Conservation (phyloP, 2,113 vertebrate genomes). For the Melanerpes aurifrons region DNA sequence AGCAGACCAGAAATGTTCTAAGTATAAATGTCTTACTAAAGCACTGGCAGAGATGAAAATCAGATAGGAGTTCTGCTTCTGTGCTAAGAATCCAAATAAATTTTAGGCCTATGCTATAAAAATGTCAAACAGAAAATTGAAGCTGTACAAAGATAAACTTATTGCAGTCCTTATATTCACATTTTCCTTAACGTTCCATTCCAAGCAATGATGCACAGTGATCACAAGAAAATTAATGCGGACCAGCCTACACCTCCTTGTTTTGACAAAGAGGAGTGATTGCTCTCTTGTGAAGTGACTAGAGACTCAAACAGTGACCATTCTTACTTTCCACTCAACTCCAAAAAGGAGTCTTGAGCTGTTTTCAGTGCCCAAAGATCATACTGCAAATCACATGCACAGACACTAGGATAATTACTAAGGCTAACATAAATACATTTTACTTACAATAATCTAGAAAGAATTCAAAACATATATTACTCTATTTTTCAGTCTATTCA, state of each 20-base stretch:
- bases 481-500: background rate
- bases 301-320: background rate
- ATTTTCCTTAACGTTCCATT: background rate
- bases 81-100: slow-evolving; percentile 25
- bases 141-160: background rate
- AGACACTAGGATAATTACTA: background rate
- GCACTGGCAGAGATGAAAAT: background rate
- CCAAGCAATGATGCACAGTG: background rate
- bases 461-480: background rate
- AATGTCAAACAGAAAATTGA: background rate
- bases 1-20: background rate
- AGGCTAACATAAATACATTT: background rate
- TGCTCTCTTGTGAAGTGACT: background rate
- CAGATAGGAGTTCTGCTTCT: background rate
- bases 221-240: background rate
- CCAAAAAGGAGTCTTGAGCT: background rate
- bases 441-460: background rate
- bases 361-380: background rate
- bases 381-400: background rate
- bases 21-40: slow-evolving; percentile 4
- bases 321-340: background rate
- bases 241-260: background rate
- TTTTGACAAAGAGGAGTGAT: accelerated
- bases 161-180: background rate
- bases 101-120: slow-evolving; percentile 36